Percentiles rank a stretch among this genome's conserved stretches.
Conservation (phyloP, 1,140 invertebrate genomes). For the Cydia fagiglandana region DNA sequence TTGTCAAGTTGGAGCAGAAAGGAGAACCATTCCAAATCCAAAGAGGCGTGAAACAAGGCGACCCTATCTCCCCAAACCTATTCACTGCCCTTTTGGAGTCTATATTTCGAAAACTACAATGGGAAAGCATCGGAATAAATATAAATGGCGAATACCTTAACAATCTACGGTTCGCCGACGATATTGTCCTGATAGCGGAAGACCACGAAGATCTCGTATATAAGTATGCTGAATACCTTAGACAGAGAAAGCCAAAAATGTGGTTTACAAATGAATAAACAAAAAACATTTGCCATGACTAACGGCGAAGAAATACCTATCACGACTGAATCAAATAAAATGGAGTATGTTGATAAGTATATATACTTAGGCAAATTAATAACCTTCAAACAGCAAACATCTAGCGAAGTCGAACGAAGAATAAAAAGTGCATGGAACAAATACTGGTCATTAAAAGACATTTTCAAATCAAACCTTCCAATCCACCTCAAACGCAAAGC, state of each 20-base stretch:
- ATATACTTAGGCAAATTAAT: neutral
- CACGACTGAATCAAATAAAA: neutral
- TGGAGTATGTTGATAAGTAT: neutral
- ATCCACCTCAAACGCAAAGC: too few species aligned
- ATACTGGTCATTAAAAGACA: neutral
- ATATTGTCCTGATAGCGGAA: conserved; percentile 49
- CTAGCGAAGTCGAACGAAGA: neutral
- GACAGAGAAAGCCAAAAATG: neutral
- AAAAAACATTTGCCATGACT: neutral
- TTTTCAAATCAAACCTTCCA: neutral
- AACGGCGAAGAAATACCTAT: neutral
- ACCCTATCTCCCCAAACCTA: conserved; percentile 51
- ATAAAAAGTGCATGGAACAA: neutral
- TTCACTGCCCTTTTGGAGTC: conserved; percentile 45
- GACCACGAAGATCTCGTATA: conserved; percentile 33
- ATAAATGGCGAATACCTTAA: conserved; percentile 49
- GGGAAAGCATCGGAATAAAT: conserved; percentile 43
- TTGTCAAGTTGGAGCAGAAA: conserved; percentile 33
- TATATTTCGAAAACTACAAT: conserved; percentile 44
- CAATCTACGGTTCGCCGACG: conserved; percentile 61
- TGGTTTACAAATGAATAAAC: neutral
- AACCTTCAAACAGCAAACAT: neutral
- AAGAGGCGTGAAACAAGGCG: conserved; percentile 48
- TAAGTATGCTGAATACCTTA: conserved; percentile 37
- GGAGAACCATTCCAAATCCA: conserved; percentile 49